Evolutionary conservation across 1,140 invertebrate genomes (phyloP), one percentile per base, ranked within the genome.

Genomic region (Bombus polaris): DNA sequence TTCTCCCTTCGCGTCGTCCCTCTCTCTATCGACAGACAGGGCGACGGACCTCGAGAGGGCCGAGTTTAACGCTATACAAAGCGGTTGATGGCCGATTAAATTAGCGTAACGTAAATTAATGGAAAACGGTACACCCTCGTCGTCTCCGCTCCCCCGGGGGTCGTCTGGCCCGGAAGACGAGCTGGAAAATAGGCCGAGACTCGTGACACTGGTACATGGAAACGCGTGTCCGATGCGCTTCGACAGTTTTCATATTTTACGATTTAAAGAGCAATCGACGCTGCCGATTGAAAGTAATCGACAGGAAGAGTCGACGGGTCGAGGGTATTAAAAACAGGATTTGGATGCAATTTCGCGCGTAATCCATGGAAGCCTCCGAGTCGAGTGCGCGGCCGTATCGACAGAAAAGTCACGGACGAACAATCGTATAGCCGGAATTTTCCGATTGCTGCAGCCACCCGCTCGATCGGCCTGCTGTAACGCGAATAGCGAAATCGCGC

Each of bases 321-420:
- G 88, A 79, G 81, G 83, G 88, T 89, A 89, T 89, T 89, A 89
- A 89, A 89, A 89, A 85, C 82, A 84, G 82, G 82, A 84, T 84
- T 79, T 71, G 76, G 76, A 84, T 84, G 76, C 82, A 84, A 84
- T 84, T 79, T 79, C 39, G 66, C 82, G 82, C 76, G 82, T 84
- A 84, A 84, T 84, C 82, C 82, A 35, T 57, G 65, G 66, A 57
- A 84, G 75, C 75, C 25, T 68, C n/a, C 9, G 65, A 79, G 82
- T 84, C 83, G 78, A 81, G 68, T 35, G 47, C 47, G 53, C 35
- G 66, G 25, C 44, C 53, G 76, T 78, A 71, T 71, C 75, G 65
- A 79, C 75, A 71, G 76, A 84, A 84, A 84, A 71, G 82, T 71
- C 75, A 78, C 66, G 76, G 53, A 2, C 74, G 75, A 53, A 70